Percentiles rank a stretch among this genome's conserved stretches.
Conservation (phyloP, 2,113 vertebrate genomes). For the Alaudala cheleensis region DNA sequence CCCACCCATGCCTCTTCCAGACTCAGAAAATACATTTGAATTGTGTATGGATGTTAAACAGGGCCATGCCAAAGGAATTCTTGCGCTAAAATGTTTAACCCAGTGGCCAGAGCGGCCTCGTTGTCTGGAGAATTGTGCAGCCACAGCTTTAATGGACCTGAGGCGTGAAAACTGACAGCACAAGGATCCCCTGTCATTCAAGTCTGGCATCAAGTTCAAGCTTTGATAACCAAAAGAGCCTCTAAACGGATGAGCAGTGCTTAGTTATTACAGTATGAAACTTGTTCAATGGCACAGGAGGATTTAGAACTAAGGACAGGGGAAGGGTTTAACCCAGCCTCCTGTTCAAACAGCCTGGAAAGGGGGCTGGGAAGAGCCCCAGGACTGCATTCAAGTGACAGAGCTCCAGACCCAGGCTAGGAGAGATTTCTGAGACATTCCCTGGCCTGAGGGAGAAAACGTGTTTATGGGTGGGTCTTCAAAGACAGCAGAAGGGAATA, state of each 20-base stretch:
- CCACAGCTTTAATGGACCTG: no score
- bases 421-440: not conserved
- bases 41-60: not conserved
- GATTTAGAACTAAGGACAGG: not conserved
- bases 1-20: no score
- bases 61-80: not conserved
- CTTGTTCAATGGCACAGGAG: not conserved
- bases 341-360: not conserved
- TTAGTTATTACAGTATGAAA: not conserved
- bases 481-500: no score
- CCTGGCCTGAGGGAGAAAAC: not conserved
- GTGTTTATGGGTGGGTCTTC: no score
- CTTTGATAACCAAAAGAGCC: not conserved
- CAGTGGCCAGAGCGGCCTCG: not conserved
- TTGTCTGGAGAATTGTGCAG: not conserved
- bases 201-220: not conserved
- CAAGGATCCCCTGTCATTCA: not conserved
- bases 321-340: not conserved
- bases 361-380: not conserved
- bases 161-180: not conserved
- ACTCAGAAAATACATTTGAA: not conserved
- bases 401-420: not conserved
- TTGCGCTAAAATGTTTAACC: not conserved
- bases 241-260: not conserved
- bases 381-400: not conserved